Evolutionary conservation across 2,797 vertebrate genomes (phyloP).

Genomic region (Aeoliscus strigatus): DNA sequence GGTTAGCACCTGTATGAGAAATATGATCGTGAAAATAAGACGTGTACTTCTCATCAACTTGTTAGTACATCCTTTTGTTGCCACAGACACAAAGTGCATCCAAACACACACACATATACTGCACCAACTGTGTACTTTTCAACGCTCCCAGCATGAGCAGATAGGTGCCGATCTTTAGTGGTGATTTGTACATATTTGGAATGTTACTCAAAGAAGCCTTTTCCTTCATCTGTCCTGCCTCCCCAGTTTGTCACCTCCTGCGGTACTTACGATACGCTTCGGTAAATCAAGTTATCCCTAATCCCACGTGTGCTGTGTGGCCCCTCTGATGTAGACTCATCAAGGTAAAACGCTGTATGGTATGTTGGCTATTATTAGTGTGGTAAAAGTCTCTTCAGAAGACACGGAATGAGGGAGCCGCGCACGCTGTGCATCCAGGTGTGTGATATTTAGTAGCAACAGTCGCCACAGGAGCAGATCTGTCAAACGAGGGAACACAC

Average conservation of each 20-base stretch:
- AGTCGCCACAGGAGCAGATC: constrained; percentile 42
- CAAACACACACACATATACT: not conserved
- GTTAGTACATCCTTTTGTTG: no score
- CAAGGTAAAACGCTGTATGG: constrained; percentile 45
- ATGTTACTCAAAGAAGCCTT: constrained; percentile 24
- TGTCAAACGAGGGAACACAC: constrained; percentile 44
- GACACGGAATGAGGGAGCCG: constrained; percentile 22
- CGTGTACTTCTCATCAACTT: no score
- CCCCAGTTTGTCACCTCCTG: constrained; percentile 27
- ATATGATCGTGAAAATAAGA: no score
- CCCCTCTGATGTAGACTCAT: constrained; percentile 32
- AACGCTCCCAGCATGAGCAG: constrained; percentile 4
- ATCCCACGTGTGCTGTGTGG: constrained; percentile 30
- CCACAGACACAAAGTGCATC: not conserved
- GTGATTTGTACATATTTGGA: constrained; percentile 24
- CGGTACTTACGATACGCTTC: constrained; percentile 16
- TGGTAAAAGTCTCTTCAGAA: constrained; percentile 40
- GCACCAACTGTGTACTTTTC: not conserved
- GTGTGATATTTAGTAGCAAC: constrained; percentile 59
- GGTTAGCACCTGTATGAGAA: no score
- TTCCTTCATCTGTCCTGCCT: constrained; percentile 21
- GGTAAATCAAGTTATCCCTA: constrained; percentile 45
- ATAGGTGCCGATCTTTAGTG: constrained; percentile 5
- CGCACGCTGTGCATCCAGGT: constrained; percentile 58
- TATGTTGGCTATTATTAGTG: constrained; percentile 53